Base-by-base conservation (phyloP, 2,888 invertebrate genomes). In the Tetramorium bicarinatum region DNA sequence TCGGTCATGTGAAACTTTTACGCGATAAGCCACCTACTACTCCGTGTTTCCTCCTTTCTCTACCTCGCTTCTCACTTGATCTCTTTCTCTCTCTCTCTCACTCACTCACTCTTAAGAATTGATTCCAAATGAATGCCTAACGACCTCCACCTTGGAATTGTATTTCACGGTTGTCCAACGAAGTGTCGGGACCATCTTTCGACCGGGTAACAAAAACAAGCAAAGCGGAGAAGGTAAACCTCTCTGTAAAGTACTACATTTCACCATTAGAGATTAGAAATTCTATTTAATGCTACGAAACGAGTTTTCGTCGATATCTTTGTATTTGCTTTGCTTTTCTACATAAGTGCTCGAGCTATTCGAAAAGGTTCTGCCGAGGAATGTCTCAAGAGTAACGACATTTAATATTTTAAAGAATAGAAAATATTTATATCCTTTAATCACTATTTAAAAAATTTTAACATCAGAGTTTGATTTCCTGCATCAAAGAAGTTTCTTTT, bases 1-100 rank as follows among this genome's bases (percentile, higher is more conserved):
- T 92, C 93, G 93, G 93, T 92, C 93, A 91, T 93, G 92, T 91
- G 93, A 92, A 93, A 92, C 91, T 92, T 87, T 82, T 83, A 72
- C 85, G 75, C 85, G 75, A 79, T 81, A 87, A 75, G 62, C 80
- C 82, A 44, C 81, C 71, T 72, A 67, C 64, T 77, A 54, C 66
- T 41, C 44, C 44, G n/a, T 56, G 9, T 67, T 75, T 86, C 74
- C 56, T 69, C 77, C 82, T 85, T 74, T 75, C 75, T 62, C 82
- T 21, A 52, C 44, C 15, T 80, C 67, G 81, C 71, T 49, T 52
- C 80, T 61, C 62, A 34, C 66, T 83, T 77, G 18, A 9, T 52
- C 41, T 64, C 47, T 59, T 47, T 62, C 21, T 34, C 9, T 79
- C n/a, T 59, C 54, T 74, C 84, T 34, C 66, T 62, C 25, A 80